Base-by-base conservation (phyloP, 37 sponge, comb jelly and placozoan species). In the Cladorhizidae sp. region DNA sequence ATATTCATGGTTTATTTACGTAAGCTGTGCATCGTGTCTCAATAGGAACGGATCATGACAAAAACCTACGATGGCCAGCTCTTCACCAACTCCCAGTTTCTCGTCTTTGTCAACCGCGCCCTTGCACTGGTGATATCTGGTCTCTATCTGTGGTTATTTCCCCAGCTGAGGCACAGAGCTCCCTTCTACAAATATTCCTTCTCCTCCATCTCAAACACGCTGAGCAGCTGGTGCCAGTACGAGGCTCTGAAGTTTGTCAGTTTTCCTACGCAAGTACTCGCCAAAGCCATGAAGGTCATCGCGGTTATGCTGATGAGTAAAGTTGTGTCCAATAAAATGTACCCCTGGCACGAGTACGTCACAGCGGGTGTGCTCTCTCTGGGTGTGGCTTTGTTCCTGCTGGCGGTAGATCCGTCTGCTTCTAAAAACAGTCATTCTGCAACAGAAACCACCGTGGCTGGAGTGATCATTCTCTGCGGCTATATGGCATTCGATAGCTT, bases 151-250 rank as follows among this genome's bases (percentile, higher is more conserved):
- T 0, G 23, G 28, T 31, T 38, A 22, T 79, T 82, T 2, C n/a
- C 32, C 8, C 92, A 95, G 64, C 92, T 92, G 1, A 42, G 64
- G 36, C 92, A 94, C 38, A 31, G 33, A 18, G 85, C 92, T 40
- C 94, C 97, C 0, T 79, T 92, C 72, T 93, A 95, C 86, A 88
- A 93, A 78, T 98, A 95, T 73, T 98, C 98, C 43, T 98, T 70
- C 68, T 68, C 93, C 56, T 98, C 98, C 45, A 87, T 98, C 55
- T 93, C 96, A 58, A 98, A 98, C 79, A 93, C 91, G 18, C 90
- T 98, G 77, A 93, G 94, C 74, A 95, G 96, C 80, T 98, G 98
- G 98, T 98, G 98, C 56, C 98, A 98, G 79, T 98, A 98, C 64
- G 98, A 98, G 79, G 98, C 98, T 22, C 92, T 98, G 56, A 98